Evolutionary conservation across 2,797 vertebrate genomes (phyloP), one percentile per base, ranked within the genome.

Genomic region (Spinus olivaceus): DNA sequence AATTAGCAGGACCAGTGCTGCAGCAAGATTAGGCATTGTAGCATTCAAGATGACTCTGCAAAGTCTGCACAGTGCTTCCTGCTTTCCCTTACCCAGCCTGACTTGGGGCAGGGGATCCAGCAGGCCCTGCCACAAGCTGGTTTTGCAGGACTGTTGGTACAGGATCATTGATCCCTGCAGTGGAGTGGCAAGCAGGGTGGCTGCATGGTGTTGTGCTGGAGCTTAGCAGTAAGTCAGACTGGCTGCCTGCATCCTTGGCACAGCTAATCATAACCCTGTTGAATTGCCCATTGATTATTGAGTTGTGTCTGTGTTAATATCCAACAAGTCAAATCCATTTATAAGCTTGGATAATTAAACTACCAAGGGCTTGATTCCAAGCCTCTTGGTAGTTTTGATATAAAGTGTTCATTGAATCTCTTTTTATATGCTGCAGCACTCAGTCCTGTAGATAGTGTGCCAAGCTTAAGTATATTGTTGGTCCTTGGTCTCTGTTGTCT

Each of bases 61-160:
- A 63, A 67, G 63, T 30, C 61, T 79, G 59, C 3, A 0, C n/a
- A 7, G 24, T 24, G 33, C 53, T 91, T 50, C 24, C 53, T 78
- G 57, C 53, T 67, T 82, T 83, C 61, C 27, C 35, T 64, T 74
- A 15, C 54, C 18, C 54, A 23, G n/a, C 33, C 27, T 13, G 76
- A 8, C 39, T 9, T 54, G 67, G n/a, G 56, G 12, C n/a, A 63
- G 82, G 60, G 56, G 42, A 60, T 91, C 35, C 54, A 60, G 24
- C 3, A 0, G n/a, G 27, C 22, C n/a, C 41, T 71, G 49, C 20
- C 4, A 3, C 33, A 65, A 51, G 30, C 49, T 0, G 0, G 8
- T 78, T 80, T 77, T 77, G 30, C 60, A 51, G 47, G 15, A 44
- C 35, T 59, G 9, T 54, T 2, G 3, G 21, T 71, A 51, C 46